Evolutionary conservation across 2,113 vertebrate genomes (phyloP), one percentile per base, ranked within the genome.

Genomic region (Neolamprologus brichardi): DNA sequence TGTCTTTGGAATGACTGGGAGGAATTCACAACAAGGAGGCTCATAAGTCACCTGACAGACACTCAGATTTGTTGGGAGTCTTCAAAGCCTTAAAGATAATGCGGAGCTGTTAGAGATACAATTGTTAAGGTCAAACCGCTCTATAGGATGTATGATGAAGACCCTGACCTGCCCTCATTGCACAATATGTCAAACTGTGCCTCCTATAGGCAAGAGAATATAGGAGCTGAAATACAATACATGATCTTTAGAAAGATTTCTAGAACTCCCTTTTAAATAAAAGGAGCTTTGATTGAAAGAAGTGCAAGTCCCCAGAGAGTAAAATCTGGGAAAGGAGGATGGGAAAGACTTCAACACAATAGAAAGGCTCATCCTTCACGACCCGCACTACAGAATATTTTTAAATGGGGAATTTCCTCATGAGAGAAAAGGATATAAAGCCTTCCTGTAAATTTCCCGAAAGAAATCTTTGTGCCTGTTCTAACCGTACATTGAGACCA

Each of bases 1-100:
- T 94, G 64, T 82, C 15, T 87, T 92, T 92, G 89, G 90, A 92
- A 34, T 13, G 30, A 62, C 20, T 86, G 72, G 52, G 23, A 58
- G 67, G 28, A 79, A 77, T 53, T 25, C 28, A 81, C 83, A 37
- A 14, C 60, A 39, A 20, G 28, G 72, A 84, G 54, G 51, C n/a
- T 89, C 75, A 82, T 87, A 79, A 82, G 75, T 90, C 87, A 81
- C 32, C 70, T 52, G 84, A 84, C n/a, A 87, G 58, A 86, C 17
- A 28, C 67, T 82, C 81, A 30, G 30, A 81, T 78, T 46, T 78
- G 37, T 28, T 37, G 80, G 39, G 32, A 86, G 51, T 77, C 84
- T 82, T 87, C 39, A 67, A 37, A 62, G 28, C 62, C 25, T 15
- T 25, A 11, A 23, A 70, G 84, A 82, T 23, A 64, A 80, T 32